A percentile compares a stretch with the other conserved stretches of the same genome.
These are phyloP conservation scores for Athrips mouffetella DNA, from an alignment of 2,888 invertebrate species.

Conservation along the genomic window DNA sequence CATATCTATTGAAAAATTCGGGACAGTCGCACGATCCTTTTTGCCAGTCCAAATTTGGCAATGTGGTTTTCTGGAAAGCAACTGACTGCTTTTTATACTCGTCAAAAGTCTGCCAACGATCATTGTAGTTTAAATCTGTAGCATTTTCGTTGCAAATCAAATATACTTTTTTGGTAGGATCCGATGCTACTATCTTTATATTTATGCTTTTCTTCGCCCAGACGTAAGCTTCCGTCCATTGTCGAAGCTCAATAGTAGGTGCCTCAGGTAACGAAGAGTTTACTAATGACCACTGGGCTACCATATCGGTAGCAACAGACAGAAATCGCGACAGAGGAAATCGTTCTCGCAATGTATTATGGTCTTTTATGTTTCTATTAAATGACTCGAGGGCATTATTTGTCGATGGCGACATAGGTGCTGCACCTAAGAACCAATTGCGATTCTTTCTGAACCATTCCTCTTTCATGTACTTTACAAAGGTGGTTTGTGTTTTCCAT, in stretches of 20 bases:
- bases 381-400: slow-evolving; percentile 22
- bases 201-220: slow-evolving; percentile 21
- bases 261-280: slow-evolving; percentile 12
- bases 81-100: slow-evolving; percentile 17
- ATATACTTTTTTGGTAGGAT: slow-evolving; percentile 17
- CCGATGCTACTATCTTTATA: slow-evolving; percentile 17
- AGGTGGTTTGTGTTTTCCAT: slow-evolving; percentile 15
- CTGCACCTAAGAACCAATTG: slow-evolving; percentile 21
- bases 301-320: slow-evolving; percentile 22
- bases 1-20: slow-evolving; percentile 14
- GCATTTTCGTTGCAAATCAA: slow-evolving; percentile 18
- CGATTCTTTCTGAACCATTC: slow-evolving; percentile 20
- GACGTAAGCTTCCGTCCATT: slow-evolving; percentile 23
- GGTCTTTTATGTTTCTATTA: slow-evolving; percentile 19
- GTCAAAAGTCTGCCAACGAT: slow-evolving; percentile 17
- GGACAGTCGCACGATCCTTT: slow-evolving; percentile 6
- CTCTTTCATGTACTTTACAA: slow-evolving; percentile 21
- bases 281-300: slow-evolving; percentile 20
- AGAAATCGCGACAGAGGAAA: slow-evolving; percentile 23
- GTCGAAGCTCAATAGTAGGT: slow-evolving; percentile 17
- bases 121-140: slow-evolving; percentile 16
- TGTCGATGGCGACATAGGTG: slow-evolving; percentile 19
- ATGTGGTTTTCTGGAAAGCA: slow-evolving; percentile 16
- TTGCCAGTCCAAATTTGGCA: slow-evolving; percentile 11
- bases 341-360: slow-evolving; percentile 20